Conservation (phyloP, 2,888 invertebrate species). For the Tipula confusa region DNA sequence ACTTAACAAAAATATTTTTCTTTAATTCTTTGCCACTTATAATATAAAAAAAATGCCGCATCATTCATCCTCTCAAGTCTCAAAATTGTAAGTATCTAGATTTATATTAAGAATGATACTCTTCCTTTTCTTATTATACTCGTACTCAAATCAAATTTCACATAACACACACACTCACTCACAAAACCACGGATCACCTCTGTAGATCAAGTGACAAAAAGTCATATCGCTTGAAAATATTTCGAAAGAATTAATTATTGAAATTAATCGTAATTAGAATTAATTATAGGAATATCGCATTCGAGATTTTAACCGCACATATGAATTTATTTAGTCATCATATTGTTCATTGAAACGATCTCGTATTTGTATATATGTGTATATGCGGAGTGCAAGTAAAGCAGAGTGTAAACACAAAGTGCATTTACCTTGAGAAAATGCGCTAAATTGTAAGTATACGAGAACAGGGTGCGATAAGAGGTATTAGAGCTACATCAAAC, state of each 20-base stretch:
- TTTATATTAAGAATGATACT: neutral
- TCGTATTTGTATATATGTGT: neutral
- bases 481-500: too few species aligned
- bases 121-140: neutral
- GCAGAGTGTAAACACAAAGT: neutral
- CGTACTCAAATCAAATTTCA: neutral
- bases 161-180: neutral
- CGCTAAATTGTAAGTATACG: neutral
- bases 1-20: neutral
- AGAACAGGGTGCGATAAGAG: too few species aligned
- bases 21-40: neutral
- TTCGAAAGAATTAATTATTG: slow-evolving; percentile 7
- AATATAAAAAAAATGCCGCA: neutral
- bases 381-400: neutral
- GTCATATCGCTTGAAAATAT: neutral
- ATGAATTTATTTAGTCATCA: neutral
- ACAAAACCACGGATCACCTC: neutral
- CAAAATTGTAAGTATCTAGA: neutral
- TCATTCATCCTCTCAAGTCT: neutral
- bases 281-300: neutral
- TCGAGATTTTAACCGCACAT: neutral
- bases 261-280: slow-evolving; percentile 20
- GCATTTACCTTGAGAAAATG: slow-evolving; percentile 8
- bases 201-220: neutral
- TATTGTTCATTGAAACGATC: neutral